Conservation (phyloP, 1,140 invertebrate species). For the Tribolium madens region DNA sequence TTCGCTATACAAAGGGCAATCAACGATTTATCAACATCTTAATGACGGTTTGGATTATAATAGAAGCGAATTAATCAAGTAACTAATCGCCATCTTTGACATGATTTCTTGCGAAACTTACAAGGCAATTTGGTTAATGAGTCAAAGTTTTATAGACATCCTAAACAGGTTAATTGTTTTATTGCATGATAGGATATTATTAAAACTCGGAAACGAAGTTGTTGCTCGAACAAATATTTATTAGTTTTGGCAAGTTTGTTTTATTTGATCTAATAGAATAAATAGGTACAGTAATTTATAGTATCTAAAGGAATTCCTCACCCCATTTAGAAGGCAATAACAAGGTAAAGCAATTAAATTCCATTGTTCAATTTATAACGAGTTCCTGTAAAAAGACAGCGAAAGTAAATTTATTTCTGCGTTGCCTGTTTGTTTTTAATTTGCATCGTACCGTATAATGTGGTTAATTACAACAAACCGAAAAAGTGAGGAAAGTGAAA, state of each 20-base stretch:
- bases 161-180: slow-evolving; percentile 18
- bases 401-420: slow-evolving; percentile 52
- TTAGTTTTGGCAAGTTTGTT: slow-evolving; percentile 7
- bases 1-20: neutral
- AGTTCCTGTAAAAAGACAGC: slow-evolving; percentile 46
- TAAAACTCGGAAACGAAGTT: neutral
- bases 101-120: neutral
- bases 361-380: slow-evolving; percentile 53
- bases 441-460: slow-evolving; percentile 47
- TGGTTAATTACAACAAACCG: slow-evolving; percentile 48
- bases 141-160: slow-evolving; percentile 8
- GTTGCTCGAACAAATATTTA: slow-evolving; percentile 6
- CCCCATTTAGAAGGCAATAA: slow-evolving; percentile 36
- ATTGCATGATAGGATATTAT: slow-evolving; percentile 13
- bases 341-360: slow-evolving; percentile 52
- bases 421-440: slow-evolving; percentile 53
- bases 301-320: slow-evolving; percentile 18
- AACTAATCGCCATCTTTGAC: neutral
- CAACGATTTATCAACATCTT: neutral
- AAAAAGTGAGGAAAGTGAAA: slow-evolving; percentile 6
- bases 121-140: slow-evolving; percentile 15
- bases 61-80: neutral
- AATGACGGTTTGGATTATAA: neutral
- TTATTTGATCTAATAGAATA: neutral
- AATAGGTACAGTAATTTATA: slow-evolving; percentile 16